These are phyloP conservation scores for Apotomis turbidana DNA, from an alignment of 2,888 invertebrate genomes.

Conservation along the genomic window DNA sequence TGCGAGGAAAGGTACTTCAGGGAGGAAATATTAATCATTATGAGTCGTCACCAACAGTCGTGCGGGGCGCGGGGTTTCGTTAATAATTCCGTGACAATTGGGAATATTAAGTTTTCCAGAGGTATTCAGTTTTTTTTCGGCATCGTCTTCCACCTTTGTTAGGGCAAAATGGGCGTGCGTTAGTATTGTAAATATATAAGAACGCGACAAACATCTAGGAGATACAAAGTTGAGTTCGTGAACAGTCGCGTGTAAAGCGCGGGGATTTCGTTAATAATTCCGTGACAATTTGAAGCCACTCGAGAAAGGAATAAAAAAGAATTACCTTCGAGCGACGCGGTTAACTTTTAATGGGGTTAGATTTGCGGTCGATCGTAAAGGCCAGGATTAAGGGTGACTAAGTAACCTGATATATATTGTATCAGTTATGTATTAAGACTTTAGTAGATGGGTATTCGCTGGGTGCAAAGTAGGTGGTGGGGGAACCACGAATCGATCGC, in stretches of 20 bases:
- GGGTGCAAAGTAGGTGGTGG: too few species aligned
- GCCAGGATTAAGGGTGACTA: not conserved
- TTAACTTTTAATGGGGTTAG: slow-evolving; percentile 52
- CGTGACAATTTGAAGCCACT: slow-evolving; percentile 34
- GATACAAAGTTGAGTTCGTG: slow-evolving; percentile 8
- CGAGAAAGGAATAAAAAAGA: slow-evolving; percentile 52
- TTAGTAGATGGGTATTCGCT: too few species aligned
- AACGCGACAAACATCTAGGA: too few species aligned
- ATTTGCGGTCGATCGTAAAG: not conserved
- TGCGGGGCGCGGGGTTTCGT: slow-evolving; percentile 4
- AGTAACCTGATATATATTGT: too few species aligned
- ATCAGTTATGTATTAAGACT: too few species aligned
- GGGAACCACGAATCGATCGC: too few species aligned
- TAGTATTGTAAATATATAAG: too few species aligned
- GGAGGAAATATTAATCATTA: slow-evolving; percentile 32
- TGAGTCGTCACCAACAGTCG: slow-evolving; percentile 24
- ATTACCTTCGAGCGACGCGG: slow-evolving; percentile 53
- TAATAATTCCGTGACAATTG: slow-evolving; percentile 39
- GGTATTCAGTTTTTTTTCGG: too few species aligned
- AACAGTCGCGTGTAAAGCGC: not conserved
- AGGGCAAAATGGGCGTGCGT: too few species aligned
- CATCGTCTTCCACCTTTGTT: too few species aligned
- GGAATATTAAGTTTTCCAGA: too few species aligned
- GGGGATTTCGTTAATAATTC: slow-evolving; percentile 35
- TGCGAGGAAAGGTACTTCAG: slow-evolving; percentile 35